Base-by-base conservation (phyloP, 2,888 invertebrate genomes). In the Tortricodes alternella region DNA sequence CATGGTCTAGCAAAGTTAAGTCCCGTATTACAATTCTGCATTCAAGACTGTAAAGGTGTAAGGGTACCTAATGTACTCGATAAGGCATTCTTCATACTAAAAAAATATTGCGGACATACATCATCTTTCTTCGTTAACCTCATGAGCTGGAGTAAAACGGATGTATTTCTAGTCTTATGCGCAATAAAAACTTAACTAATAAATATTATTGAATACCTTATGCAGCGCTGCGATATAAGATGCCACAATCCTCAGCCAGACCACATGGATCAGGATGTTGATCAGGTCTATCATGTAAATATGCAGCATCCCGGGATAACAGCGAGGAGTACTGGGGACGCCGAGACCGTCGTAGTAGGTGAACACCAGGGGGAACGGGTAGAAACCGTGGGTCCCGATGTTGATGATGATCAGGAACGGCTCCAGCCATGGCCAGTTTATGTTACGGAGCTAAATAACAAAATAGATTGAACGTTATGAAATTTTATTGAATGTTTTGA, bases 351-450 rank as follows among this genome's bases (percentile, higher is more conserved):
- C 74, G 7, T 78, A 63, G 19, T 76, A 77, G 7, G 67, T 63
- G 51, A 80, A 67, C 55, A 78, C 68, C 2, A 80, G 60, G 1
- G 85, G 85, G 64, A 80, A 82, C 0, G 83, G 83, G 61, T 81
- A 83, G 67, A 86, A 84, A 48, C 86, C 85, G 48, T 86, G 86
- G 13, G 82, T 84, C n/a, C 87, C 87, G 0, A 87, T 65, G 60
- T 85, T 86, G 5, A 83, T 15, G n/a, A 80, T 38, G 3, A 82
- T 61, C 0, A 87, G 69, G 0, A 82, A n/a, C 0, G 79, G 77
- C 52, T 81, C 79, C 16, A 85, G 55, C 73, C 78, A 76, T 13
- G 77, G 70, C 60, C 78, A 67, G 55, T 78, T 67, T 6, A 68
- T 62, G 1, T 60, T 48, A 32, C 63, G 62, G 0, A 84, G 64